Conservation (phyloP, 2,113 vertebrate genomes). For the Numenius arquata region DNA sequence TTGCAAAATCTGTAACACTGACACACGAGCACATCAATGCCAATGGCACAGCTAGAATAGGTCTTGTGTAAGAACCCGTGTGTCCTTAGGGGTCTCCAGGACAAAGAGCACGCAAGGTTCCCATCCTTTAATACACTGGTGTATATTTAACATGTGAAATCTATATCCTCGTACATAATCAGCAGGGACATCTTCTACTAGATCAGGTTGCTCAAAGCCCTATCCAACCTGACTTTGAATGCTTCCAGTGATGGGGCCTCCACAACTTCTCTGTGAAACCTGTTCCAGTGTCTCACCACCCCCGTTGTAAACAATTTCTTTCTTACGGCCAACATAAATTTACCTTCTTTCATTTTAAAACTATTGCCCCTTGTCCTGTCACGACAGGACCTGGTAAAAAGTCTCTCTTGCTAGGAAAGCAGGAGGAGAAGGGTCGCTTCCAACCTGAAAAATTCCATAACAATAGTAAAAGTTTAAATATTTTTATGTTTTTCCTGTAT, state of each 20-base stretch:
- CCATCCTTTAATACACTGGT: neutral
- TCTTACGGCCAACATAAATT: neutral
- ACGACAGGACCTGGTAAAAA: neutral
- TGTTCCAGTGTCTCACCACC: neutral
- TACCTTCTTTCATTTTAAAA: neutral
- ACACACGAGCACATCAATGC: accelerated
- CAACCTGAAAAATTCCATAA: neutral
- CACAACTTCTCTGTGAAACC: neutral
- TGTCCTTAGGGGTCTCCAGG: neutral
- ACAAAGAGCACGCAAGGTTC: neutral
- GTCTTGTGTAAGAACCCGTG: accelerated
- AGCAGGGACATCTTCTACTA: neutral
- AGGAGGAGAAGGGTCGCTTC: neutral
- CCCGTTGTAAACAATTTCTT: neutral
- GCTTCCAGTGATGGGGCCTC: neutral
- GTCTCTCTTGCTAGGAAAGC: neutral
- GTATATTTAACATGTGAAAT: neutral
- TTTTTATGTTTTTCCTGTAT: neutral
- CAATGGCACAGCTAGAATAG: neutral
- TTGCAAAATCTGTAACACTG: neutral
- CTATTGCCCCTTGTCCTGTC: neutral
- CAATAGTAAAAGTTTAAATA: neutral
- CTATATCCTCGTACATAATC: neutral
- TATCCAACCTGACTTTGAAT: neutral
- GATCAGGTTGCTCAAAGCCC: neutral